Evolutionary conservation across 2,113 vertebrate genomes (phyloP).

Genomic region (Entelurus aequoreus): DNA sequence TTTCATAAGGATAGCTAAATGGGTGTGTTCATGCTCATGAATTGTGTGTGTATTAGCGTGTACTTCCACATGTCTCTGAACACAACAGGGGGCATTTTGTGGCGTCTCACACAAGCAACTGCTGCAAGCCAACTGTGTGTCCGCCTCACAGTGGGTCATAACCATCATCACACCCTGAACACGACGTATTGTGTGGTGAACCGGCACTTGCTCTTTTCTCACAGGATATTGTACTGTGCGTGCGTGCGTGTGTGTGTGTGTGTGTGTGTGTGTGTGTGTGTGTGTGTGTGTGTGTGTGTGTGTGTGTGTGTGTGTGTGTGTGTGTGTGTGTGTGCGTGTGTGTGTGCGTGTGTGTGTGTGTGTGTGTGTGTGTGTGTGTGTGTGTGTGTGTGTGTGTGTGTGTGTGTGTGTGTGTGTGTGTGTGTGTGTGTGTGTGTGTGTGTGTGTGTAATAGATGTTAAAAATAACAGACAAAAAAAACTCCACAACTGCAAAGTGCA

Average conservation of each 20-base stretch:
- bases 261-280: slow-evolving; percentile 5
- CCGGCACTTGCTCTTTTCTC: slow-evolving; percentile 31
- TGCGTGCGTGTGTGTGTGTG: too few relatives aligned
- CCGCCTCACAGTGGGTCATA: slow-evolving; percentile 14
- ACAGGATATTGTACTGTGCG: slow-evolving; percentile 5
- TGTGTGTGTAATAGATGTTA: slow-evolving; percentile 4
- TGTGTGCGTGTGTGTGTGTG: slow-evolving; percentile 1
- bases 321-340: neutral
- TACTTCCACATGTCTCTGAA: slow-evolving; percentile 34
- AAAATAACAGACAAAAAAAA: slow-evolving; percentile 10
- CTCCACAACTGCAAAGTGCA: slow-evolving; percentile 25
- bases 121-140: slow-evolving; percentile 32
- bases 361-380: too few relatives aligned
- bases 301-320: neutral
- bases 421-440: neutral
- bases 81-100: slow-evolving; percentile 36
- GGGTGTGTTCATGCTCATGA: neutral
- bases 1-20: neutral
- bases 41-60: neutral
- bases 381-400: slow-evolving; percentile 5
- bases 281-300: slow-evolving; percentile 19
- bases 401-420: neutral
- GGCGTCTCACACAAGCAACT: slow-evolving; percentile 35
- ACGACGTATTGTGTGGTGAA: slow-evolving; percentile 31
- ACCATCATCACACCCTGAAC: slow-evolving; percentile 11